Percentiles rank a stretch among this genome's conserved stretches.
Conservation (phyloP, 2,888 invertebrate species). For the Mythimna impura region DNA sequence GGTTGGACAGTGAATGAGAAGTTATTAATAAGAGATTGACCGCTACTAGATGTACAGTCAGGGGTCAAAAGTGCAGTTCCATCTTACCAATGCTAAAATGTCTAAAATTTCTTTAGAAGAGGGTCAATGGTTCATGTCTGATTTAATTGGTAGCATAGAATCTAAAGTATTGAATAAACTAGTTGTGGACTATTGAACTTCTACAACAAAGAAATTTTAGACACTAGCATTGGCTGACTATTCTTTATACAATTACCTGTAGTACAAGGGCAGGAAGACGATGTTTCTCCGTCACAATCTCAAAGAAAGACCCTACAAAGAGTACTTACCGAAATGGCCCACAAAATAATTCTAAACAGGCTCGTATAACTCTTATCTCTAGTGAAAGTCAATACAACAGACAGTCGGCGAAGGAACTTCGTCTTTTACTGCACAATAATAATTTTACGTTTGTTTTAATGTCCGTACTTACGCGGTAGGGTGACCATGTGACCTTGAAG, state of each 20-base stretch:
- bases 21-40: neutral
- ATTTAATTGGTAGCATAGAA: too few relatives aligned
- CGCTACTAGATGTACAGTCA: too few relatives aligned
- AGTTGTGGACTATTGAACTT: too few relatives aligned
- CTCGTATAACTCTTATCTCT: conserved; percentile 19
- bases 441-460: conserved; percentile 60
- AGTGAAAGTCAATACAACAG: conserved; percentile 48
- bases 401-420: conserved; percentile 19
- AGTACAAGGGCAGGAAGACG: too few relatives aligned
- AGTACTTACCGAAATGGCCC: neutral
- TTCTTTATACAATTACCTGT: too few relatives aligned
- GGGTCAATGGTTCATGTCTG: too few relatives aligned
- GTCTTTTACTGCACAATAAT: conserved; percentile 51
- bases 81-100: too few relatives aligned
- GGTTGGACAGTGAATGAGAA: neutral
- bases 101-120: too few relatives aligned
- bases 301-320: neutral
- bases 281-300: neutral
- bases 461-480: conserved; percentile 36
- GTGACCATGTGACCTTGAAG: conserved; percentile 23
- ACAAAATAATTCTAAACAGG: conserved; percentile 19
- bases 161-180: too few relatives aligned
- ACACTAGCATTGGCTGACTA: too few relatives aligned
- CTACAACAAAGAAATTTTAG: too few relatives aligned
- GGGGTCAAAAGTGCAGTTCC: too few relatives aligned